phyloP scores from a whole-genome alignment of 2,113 vertebrate species.

The Syngnathoides biaculeatus region DNA sequence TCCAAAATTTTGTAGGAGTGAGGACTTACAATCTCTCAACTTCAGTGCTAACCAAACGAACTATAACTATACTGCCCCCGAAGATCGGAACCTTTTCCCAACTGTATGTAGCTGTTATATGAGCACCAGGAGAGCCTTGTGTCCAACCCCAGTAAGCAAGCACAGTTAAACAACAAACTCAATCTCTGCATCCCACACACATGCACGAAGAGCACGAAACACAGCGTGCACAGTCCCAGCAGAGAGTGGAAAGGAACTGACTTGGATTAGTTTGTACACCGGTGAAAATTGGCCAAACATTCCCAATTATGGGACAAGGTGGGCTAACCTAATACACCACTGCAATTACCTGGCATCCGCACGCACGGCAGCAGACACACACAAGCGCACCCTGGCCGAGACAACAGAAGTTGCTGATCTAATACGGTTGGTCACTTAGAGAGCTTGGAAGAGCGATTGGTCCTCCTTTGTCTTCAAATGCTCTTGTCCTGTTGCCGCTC shows the following conservation, averaged over 20 bases:
- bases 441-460: conserved; percentile 60
- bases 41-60: not conserved
- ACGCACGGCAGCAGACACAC: conserved; percentile 35
- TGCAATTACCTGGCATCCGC: conserved; percentile 75
- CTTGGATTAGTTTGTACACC: conserved; percentile 75
- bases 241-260: conserved; percentile 50
- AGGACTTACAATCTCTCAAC: too few relatives aligned
- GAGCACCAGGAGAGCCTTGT: not conserved
- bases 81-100: not conserved
- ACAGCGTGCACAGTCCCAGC: conserved; percentile 26
- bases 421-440: conserved; percentile 68
- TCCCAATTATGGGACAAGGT: conserved; percentile 76
- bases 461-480: conserved; percentile 51
- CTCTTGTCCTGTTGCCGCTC: conserved; percentile 50
- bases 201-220: conserved; percentile 6
- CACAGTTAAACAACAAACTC: conserved; percentile 22
- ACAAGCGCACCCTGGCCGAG: conserved; percentile 56
- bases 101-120: not conserved
- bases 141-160: conserved; percentile 7
- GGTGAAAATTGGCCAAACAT: conserved; percentile 74
- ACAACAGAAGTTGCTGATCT: conserved; percentile 72
- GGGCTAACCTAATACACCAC: conserved; percentile 73
- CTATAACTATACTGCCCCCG: too few relatives aligned
- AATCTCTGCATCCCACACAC: conserved; percentile 11
- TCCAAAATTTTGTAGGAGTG: too few relatives aligned